Base-by-base conservation (phyloP, 2,113 vertebrate species). In the Myodes glareolus region DNA sequence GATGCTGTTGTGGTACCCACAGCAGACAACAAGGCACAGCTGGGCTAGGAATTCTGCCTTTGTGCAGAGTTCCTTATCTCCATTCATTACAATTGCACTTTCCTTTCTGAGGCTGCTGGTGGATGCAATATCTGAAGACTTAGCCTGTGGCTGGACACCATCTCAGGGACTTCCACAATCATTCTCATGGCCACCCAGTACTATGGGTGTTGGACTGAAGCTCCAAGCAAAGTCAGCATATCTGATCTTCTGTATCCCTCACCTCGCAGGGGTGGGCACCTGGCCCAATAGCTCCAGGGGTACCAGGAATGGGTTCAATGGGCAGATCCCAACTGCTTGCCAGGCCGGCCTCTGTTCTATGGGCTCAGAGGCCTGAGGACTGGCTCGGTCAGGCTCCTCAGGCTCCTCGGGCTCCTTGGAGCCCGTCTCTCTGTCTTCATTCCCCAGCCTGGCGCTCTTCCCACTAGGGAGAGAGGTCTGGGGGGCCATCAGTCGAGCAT, bases 221-320 rank as follows among this genome's bases (percentile, higher is more conserved):
- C 29, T 16, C 39, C 6, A 45, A 21, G 47, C 13, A 25, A 70
- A 2, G 9, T 42, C 73, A 19, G 5, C 21, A 39, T 75, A 19
- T 23, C 58, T 19, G 6, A 13, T 25, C 36, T 4, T 21, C 70
- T 3, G 1, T 21, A n/a, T 19, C 47, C 61, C 92, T 65, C 98
- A 84, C 0, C 98, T 98, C 86, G 98, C 97, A 33, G 98, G 94
- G n/a, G 55, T 4, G 25, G 36, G 52, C 0, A 3, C 94, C 88
- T 29, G 93, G 67, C 93, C 55, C 42, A 98, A 70, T 36, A 98
- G 96, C 67, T 97, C 97, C 87, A 98, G 90, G 14, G 98, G 98
- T 55, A 98, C 92, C 77, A 98, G 75, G 78, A 98, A 98, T 0
- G 98, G 98, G 72, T 98, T 98, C 76, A 98, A 50, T 36, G 98